Conservation (phyloP, 2,797 vertebrate species). For the Otolemur crassicaudatus region DNA sequence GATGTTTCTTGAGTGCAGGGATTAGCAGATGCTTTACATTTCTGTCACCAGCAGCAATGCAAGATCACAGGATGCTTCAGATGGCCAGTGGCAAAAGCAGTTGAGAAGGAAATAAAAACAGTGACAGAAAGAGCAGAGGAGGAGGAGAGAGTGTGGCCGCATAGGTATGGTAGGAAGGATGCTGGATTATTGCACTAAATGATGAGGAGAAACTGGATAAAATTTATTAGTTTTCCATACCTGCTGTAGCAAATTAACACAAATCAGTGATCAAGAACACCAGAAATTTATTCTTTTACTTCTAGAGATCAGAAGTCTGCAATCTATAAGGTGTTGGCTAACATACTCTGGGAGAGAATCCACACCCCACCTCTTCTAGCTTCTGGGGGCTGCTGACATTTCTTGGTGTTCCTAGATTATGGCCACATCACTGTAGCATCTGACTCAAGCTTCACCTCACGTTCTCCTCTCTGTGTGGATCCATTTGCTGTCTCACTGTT, state of each 20-base stretch:
- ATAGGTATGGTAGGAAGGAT: background rate
- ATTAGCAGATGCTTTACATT: background rate
- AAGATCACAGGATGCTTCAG: background rate
- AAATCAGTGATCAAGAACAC: background rate
- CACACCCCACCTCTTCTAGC: background rate
- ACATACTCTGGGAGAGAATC: background rate
- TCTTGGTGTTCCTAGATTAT: background rate
- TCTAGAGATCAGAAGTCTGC: background rate
- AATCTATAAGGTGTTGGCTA: background rate
- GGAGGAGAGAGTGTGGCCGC: background rate
- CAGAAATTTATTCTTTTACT: background rate
- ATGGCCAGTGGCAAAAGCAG: background rate
- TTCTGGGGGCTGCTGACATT: background rate
- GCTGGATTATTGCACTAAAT: background rate
- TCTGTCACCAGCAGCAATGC: background rate
- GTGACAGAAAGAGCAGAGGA: background rate
- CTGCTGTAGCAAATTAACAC: background rate
- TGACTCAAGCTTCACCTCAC: background rate
- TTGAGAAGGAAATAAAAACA: background rate
- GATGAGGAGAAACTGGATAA: background rate
- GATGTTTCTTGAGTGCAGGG: background rate
- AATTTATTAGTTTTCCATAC: background rate
- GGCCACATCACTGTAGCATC: background rate
- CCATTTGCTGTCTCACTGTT: background rate
- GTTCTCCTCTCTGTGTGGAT: background rate